Evolutionary conservation across 2,888 invertebrate species (phyloP), one percentile per base, ranked within the genome.

Genomic region (Mechanitis messenoides): DNA sequence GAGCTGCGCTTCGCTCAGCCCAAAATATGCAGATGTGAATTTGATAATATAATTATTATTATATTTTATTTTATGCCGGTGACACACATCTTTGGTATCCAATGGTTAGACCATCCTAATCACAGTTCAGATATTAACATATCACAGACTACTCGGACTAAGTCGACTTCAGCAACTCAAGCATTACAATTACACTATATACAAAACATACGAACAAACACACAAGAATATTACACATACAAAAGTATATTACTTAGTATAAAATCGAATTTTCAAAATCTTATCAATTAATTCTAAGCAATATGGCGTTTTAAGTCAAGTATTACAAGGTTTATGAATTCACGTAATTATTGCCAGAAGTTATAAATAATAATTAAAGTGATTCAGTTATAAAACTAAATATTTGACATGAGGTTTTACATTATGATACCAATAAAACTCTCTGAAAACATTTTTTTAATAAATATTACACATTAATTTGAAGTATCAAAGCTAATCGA

Each of bases 21-120:
- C n/a, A n/a, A 20, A 20, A 20, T 20, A 20, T 20, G 20, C 20
- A 47, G 20, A 1, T 3, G 4, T 4, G 28, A 20, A 47, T 20
- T 47, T 20, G 6, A 20, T 20, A n/a, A 47, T 3, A 47, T 2
- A 20, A 20, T 20, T 20, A 20, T 20, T 20, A 5, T 47, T 47
- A 20, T 20, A 6, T 20, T 47, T 47, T 20, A 47, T n/a, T 20
- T 47, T 47, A 50, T 9, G 50, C 31, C 50, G 9, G 50, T 31
- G 7, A 50, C 50, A 50, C 50, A 9, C 50, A 31, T 47, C 7
- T 72, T 74, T 72, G 72, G 70, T 72, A 72, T 62, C 65, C 63
- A 38, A 69, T 79, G 78, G 80, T 80, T 77, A 72, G 72, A 81
- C 80, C 80, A 74, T 74, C 70, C 73, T 70, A 72, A 85, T 84